A percentile compares a stretch with the other conserved stretches of the same genome.
Conservation (phyloP, 2,797 vertebrate genomes). For the Lates japonicus region DNA sequence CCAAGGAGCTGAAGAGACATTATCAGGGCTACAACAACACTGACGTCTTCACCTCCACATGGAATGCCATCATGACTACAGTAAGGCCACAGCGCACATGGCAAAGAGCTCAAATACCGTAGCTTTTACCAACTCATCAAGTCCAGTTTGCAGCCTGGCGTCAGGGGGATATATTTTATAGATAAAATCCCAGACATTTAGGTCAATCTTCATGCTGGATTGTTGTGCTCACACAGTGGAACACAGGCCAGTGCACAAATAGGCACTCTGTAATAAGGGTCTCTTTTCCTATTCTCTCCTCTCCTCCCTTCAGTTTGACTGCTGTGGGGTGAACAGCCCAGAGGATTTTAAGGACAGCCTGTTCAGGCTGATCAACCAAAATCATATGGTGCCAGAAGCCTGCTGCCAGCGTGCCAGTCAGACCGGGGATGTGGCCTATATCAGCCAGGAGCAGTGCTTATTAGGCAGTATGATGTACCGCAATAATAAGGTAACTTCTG, state of each 20-base stretch:
- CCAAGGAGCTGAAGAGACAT: conserved; percentile 93
- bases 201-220: conserved; percentile 77
- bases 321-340: conserved; percentile 95
- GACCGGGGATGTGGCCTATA: conserved; percentile 80
- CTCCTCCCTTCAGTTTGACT: conserved; percentile 89
- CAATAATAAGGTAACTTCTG: conserved; percentile 91
- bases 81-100: conserved; percentile 83
- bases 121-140: conserved; percentile 47
- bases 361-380: conserved; percentile 81
- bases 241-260: conserved; percentile 68
- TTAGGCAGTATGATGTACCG: conserved; percentile 88
- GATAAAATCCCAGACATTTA: conserved; percentile 70
- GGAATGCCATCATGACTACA: conserved; percentile 97
- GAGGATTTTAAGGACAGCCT: conserved; percentile 93
- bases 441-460: conserved; percentile 89
- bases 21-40: conserved; percentile 94
- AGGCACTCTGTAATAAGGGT: conserved; percentile 55
- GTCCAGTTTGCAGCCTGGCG: conserved; percentile 33
- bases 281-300: conserved; percentile 43
- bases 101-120: conserved; percentile 38
- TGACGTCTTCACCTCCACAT: conserved; percentile 93
- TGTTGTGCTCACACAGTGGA: conserved; percentile 48
- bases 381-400: conserved; percentile 86
- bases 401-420: conserved; percentile 91
- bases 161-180: conserved; percentile 64